Evolutionary conservation across 1,140 invertebrate species (phyloP), one percentile per base, ranked within the genome.

Genomic region (Magallana gigas): DNA sequence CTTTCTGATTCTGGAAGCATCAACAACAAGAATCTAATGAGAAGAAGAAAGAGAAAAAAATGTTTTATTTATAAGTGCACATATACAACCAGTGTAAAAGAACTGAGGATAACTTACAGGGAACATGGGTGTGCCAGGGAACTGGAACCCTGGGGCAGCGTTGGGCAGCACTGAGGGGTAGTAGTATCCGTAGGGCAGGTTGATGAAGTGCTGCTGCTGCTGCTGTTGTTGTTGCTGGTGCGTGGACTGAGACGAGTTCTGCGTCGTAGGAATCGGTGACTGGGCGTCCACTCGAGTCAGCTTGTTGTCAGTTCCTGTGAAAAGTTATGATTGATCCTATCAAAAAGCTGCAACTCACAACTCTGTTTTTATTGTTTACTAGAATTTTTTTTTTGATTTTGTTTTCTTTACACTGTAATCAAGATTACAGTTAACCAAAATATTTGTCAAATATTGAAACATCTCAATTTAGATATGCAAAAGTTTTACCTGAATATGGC

Each of bases 241-340:
- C 83, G 64, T 96, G 96, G 85, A 95, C 95, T 91, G 95, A 94
- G 96, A 94, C 85, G 97, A 96, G 93, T 97, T 96, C 90, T 93
- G 92, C 9, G 96, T 97, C 85, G 96, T 96, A 87, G 96, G 96
- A 89, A 97, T 97, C 68, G 97, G 97, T 85, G 97, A 97, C 95
- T 97, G 97, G 94, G 97, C 97, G 94, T 98, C 97, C 86, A 97
- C 96, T 92, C 97, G 95, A 80, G 96, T 95, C 94, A 97, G 97
- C 94, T 97, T 96, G 86, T 96, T 97, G 93, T 88, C 89, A 81
- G 89, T 57, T 59, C 88, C 89, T 89, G 83, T 62, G 87, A 86
- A 58, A 8, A 14, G 36, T 48, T 48, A 48, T 2, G 36, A 16
- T 64, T 14, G 62, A 64, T 48, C 36, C 36, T 48, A 48, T 48